phyloP scores from a whole-genome alignment of 1,140 invertebrate genomes.

The Drosophila takahashii region DNA sequence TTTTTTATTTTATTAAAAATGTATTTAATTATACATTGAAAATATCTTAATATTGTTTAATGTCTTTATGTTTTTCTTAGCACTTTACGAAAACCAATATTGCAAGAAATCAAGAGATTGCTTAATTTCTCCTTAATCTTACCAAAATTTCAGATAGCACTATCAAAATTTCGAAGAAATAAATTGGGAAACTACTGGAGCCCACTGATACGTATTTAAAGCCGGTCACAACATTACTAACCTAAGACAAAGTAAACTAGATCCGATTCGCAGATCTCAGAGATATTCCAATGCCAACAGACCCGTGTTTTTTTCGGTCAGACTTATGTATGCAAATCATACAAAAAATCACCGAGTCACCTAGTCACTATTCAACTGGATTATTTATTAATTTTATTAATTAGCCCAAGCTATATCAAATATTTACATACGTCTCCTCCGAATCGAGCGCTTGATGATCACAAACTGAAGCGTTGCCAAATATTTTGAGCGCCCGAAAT shows the following conservation, averaged over 20 bases:
- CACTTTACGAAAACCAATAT: neutral
- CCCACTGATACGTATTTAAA: slow-evolving; percentile 22
- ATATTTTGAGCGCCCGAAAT: slow-evolving; percentile 37
- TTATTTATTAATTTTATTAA: slow-evolving; percentile 54
- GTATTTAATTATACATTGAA: too few relatives aligned
- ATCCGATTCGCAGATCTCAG: slow-evolving; percentile 1
- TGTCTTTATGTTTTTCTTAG: neutral
- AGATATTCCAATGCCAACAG: slow-evolving; percentile 60
- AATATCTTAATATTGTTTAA: too few relatives aligned
- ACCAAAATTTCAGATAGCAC: slow-evolving; percentile 19
- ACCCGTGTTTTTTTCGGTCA: slow-evolving; percentile 48
- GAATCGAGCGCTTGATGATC: slow-evolving; percentile 30
- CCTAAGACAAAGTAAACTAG: slow-evolving; percentile 38
- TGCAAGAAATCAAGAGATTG: neutral
- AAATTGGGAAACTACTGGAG: slow-evolving; percentile 9
- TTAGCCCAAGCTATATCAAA: slow-evolving; percentile 30
- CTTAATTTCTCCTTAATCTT: slow-evolving; percentile 20
- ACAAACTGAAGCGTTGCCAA: slow-evolving; percentile 51
- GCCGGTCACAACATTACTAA: slow-evolving; percentile 44
- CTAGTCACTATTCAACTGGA: slow-evolving; percentile 6
- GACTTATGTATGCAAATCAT: slow-evolving; percentile 55
- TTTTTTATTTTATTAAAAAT: too few relatives aligned
- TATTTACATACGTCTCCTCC: slow-evolving; percentile 54
- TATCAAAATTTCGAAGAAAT: slow-evolving; percentile 5
- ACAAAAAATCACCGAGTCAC: slow-evolving; percentile 26